Evolutionary conservation across 2,797 vertebrate species (phyloP), one percentile per base, ranked within the genome.

Genomic region (Cyclopterus lumpus): DNA sequence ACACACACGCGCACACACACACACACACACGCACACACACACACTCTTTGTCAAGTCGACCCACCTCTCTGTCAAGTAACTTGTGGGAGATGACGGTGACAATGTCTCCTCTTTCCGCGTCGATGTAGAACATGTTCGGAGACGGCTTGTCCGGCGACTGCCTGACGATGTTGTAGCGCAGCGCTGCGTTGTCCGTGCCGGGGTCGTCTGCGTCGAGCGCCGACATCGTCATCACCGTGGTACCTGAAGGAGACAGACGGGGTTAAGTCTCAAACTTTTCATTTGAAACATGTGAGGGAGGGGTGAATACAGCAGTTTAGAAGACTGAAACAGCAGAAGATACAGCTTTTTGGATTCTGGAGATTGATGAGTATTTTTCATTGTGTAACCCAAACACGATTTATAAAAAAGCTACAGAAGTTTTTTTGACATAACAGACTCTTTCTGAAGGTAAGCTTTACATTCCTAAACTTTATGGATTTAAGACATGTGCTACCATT

Each of bases 101-200:
- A 0, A 99, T 97, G 90, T 98, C 96, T 42, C 98, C 98, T 82
- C 96, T 96, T 59, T 99, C 98, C 0, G 96, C 96, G 63, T 99
- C 96, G 18, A 99, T 99, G 92, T 96, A 97, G 95, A 99, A 99
- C 98, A 99, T 99, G 91, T 98, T 98, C 10, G 97, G 97, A 1
- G 97, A 97, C 0, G 98, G 98, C 81, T 97, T 98, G 92, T 96
- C 96, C 1, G 98, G 98, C 0, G 96, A 97, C 92, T 99, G 98
- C 40, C 94, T 95, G 36, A 97, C 87, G 79, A 99, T 99, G 87
- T 95, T 97, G 88, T 99, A 99, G 12, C 98, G 94, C 80, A 99
- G 89, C 0, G 95, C 96, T 0, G 98, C 98, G 0, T 99, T 99
- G 65, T 98, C 97, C 0, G 98, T 99, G 73, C 91, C 84, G 0